A percentile compares a stretch with the other conserved stretches of the same genome.
phyloP scores from a whole-genome alignment of 2,888 invertebrate species.

The Dasysyrphus tricinctus region DNA sequence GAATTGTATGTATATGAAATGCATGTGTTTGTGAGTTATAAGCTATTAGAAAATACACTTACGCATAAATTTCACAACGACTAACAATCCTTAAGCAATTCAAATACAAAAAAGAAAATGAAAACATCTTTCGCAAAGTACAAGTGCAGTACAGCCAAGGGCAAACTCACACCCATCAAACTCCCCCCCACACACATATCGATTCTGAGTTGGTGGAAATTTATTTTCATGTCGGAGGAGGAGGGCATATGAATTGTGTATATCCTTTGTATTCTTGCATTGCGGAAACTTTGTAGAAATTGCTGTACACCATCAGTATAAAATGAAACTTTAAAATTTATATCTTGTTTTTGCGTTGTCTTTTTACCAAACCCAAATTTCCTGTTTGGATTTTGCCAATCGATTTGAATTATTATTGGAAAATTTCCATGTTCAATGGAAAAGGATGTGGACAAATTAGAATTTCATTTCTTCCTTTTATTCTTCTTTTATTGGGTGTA shows the following conservation, averaged over 20 bases:
- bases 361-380: slow-evolving; percentile 31
- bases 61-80: slow-evolving; percentile 62
- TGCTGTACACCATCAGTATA: slow-evolving; percentile 12
- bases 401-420: slow-evolving; percentile 54
- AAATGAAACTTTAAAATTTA: slow-evolving; percentile 52
- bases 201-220: slow-evolving; percentile 8
- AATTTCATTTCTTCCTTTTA: not conserved
- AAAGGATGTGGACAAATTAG: not conserved
- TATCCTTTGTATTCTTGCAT: slow-evolving; percentile 29
- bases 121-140: not conserved
- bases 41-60: slow-evolving; percentile 25
- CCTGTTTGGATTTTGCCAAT: slow-evolving; percentile 54
- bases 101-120: not conserved
- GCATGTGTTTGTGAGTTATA: slow-evolving; percentile 21
- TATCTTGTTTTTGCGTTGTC: slow-evolving; percentile 54
- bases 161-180: not conserved
- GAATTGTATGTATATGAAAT: not conserved
- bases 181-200: not conserved
- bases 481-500: not conserved
- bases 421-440: slow-evolving; percentile 4
- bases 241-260: not conserved
- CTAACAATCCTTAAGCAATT: slow-evolving; percentile 45
- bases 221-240: slow-evolving; percentile 3
- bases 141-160: slow-evolving; percentile 62
- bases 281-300: slow-evolving; percentile 28